Conservation (phyloP, 1,140 invertebrate genomes). For the Propsilocerus akamusi region DNA sequence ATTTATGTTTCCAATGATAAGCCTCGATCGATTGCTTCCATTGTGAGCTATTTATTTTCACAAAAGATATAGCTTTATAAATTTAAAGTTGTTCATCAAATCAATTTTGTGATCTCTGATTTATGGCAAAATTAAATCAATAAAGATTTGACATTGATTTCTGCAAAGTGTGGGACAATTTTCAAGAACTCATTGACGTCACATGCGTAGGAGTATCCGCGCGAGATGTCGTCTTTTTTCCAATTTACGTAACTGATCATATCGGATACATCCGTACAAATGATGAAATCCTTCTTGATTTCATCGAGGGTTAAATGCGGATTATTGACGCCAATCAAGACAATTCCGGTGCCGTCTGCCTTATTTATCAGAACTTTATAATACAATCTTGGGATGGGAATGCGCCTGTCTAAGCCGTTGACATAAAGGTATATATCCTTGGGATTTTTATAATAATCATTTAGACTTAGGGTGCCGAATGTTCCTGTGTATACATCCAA, state of each 20-base stretch:
- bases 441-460: conserved; percentile 20
- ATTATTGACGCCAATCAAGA: conserved; percentile 43
- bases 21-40: too few relatives aligned
- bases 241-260: conserved; percentile 32
- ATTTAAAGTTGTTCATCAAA: too few relatives aligned
- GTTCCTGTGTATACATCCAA: conserved; percentile 32
- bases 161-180: conserved; percentile 18
- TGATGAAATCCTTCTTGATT: conserved; percentile 22
- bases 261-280: conserved; percentile 34
- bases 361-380: conserved; percentile 42
- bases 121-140: too few relatives aligned
- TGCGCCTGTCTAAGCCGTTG: conserved; percentile 20
- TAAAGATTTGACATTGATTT: conserved; percentile 19
- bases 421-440: conserved; percentile 28
- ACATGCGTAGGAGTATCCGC: conserved; percentile 29
- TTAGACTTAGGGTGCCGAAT: conserved; percentile 25
- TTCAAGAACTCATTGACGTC: conserved; percentile 21
- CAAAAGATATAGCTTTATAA: too few relatives aligned
- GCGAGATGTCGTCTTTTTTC: conserved; percentile 16
- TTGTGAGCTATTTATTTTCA: too few relatives aligned
- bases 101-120: too few relatives aligned
- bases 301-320: conserved; percentile 28
- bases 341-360: conserved; percentile 27
- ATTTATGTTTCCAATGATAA: too few relatives aligned
- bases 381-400: conserved; percentile 35